Base-by-base conservation (phyloP, 2,888 invertebrate species). In the Agriopis marginaria region DNA sequence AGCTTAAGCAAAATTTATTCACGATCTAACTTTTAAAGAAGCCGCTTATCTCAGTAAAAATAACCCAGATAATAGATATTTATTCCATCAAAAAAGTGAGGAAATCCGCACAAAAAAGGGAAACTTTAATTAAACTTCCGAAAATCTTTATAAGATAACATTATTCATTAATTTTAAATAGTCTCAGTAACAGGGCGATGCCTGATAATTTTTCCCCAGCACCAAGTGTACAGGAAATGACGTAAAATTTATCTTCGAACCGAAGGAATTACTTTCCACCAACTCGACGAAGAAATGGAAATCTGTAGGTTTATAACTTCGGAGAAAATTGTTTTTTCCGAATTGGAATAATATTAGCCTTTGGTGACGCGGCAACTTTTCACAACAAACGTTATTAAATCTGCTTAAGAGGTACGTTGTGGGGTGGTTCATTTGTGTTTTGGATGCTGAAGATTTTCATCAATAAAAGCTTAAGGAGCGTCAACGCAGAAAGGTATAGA, bases 91-190 rank as follows among this genome's bases (percentile, higher is more conserved):
- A 88, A 88, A 89, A 89, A 65, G 83, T 86, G 85, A 83, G 79
- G 82, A 86, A 87, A 90, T 87, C 77, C 75, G 74, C 59, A 14
- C 62, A 68, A 71, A 71, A 80, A 83, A 89, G 86, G 82, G 84
- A 87, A 92, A 93, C 89, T 93, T 93, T 90, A 93, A 93, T 93
- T 93, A 92, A 93, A 92, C 91, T 92, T 91, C 83, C 79, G 85
- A 83, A 86, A 89, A 92, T 91, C 90, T 89, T 93, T 92, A 93
- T 92, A 90, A 90, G 93, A 94, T 93, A 93, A 93, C 91, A 93
- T 92, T 92, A 93, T 92, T 93, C 92, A 93, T 93, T 93, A 94
- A 94, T 93, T 93, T 93, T 89, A 92, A 93, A 93, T 89, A 87
- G 87, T 87, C 86, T 83, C 84, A 86, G 86, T 85, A 87, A 82